Conservation (phyloP, 2,113 vertebrate genomes). For the Plectropomus leopardus region DNA sequence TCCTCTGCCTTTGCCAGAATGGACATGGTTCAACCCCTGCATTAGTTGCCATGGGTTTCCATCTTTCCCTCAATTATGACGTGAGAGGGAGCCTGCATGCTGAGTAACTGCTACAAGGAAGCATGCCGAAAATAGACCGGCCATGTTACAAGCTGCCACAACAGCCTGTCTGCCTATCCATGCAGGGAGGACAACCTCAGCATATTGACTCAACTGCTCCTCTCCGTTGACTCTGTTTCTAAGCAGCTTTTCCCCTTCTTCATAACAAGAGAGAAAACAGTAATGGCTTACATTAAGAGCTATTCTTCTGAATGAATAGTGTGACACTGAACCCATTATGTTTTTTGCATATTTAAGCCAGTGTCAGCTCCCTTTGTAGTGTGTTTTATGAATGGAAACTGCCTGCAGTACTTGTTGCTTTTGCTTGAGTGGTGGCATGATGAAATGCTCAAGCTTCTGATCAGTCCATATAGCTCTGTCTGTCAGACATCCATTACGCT, state of each 20-base stretch:
- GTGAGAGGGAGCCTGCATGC: conserved; percentile 77
- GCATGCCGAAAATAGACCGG: conserved; percentile 81
- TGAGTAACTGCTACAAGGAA: conserved; percentile 84
- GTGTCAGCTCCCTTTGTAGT: not conserved
- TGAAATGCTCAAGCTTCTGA: not conserved
- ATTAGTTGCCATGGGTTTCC: conserved; percentile 85
- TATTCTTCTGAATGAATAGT: conserved; percentile 10
- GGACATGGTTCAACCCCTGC: conserved; percentile 75
- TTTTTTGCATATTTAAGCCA: not conserved
- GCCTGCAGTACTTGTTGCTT: conserved; percentile 48
- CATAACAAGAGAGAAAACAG: not conserved
- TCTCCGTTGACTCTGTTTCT: conserved; percentile 30
- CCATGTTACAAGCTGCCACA: conserved; percentile 75
- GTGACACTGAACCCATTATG: not conserved
- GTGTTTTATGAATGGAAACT: conserved; percentile 30
- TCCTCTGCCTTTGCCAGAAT: conserved; percentile 56
- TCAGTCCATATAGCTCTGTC: conserved; percentile 3
- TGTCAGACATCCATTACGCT: conserved; percentile 45
- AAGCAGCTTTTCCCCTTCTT: conserved; percentile 19
- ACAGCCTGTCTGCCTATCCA: conserved; percentile 68
- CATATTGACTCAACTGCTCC: conserved; percentile 53
- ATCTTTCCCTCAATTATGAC: conserved; percentile 77
- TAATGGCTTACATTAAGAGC: not conserved
- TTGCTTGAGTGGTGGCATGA: conserved; percentile 9
- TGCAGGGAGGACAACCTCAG: conserved; percentile 65